Base-by-base conservation (phyloP, 2,113 vertebrate genomes). In the Mustela nigripes region DNA sequence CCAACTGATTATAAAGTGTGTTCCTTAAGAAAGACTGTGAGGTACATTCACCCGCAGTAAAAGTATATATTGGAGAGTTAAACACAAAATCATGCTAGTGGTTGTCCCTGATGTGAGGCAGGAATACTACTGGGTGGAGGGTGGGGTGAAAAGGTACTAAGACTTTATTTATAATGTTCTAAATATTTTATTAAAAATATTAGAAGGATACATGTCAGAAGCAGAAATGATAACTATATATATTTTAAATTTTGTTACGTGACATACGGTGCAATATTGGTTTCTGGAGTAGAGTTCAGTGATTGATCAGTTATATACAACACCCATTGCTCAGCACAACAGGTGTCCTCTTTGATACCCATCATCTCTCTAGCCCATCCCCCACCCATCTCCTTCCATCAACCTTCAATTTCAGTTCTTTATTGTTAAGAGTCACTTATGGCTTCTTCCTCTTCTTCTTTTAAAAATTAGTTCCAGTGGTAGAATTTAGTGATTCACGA, bases 101-200 rank as follows among this genome's bases (percentile, higher is more conserved):
- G 36, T 78, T 89, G 53, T 78, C 18, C 36, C 33, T 73, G 53
- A 62, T 33, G 19, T 84, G 71, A 33, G 45, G 18, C 4, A 21
- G 53, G 4, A 76, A 33, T 28, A 36, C 16, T 56, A 71, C 11
- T 53, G 8, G 6, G 5, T 26, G 28, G 14, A 45, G 28, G 26
- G 26, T 19, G 4, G 45, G 10, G n/a, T 36, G 0, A 65, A 26
- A 33, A 24, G 36, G 8, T 53, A 69, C 39, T 58, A 19, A 56
- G 7, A 89, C 48, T 91, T 62, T 81, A 31, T 96, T 67, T 45
- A 67, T 67, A 79, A 19, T 80, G 11, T 53, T 93, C 16, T 94
- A 42, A 83, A 42, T 84, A 78, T 86, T 89, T 85, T 79, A 89
- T 58, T 88, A 69, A 81, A 96, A 87, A 84, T 71, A n/a, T 67